Percentiles rank a stretch among this genome's conserved stretches.
phyloP scores from a whole-genome alignment of 35 echinoderm and acorn worm genomes.

The Strongylocentrotus purpuratus region DNA sequence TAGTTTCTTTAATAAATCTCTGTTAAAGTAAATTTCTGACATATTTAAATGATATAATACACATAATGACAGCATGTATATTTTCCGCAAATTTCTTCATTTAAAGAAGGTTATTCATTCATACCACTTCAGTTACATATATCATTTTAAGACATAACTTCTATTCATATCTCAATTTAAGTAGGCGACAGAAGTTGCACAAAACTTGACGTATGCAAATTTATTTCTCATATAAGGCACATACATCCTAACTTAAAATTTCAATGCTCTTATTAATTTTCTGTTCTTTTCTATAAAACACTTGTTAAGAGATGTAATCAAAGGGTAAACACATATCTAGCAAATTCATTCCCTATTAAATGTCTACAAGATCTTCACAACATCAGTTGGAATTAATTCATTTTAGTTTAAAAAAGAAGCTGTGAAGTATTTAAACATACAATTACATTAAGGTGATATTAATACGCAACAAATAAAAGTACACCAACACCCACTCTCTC shows the following conservation, averaged over 20 bases:
- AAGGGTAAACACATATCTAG: no score
- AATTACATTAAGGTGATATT: neutral
- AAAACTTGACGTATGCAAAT: neutral
- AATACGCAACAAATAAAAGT: neutral
- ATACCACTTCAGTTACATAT: neutral
- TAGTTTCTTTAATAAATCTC: neutral
- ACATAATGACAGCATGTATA: neutral
- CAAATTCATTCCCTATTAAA: neutral
- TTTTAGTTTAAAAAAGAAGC: neutral
- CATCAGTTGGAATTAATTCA: neutral
- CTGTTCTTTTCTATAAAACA: neutral
- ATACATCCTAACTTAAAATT: neutral
- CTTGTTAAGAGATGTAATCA: no score
- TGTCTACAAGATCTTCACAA: neutral
- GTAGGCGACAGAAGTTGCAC: neutral
- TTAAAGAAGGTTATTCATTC: neutral
- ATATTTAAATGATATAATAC: neutral
- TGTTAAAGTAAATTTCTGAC: conserved; percentile 13
- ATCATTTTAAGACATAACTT: neutral
- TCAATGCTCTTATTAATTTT: neutral
- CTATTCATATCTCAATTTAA: neutral
- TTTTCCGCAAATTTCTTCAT: neutral
- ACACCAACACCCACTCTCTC: neutral
- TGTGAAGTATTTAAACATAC: neutral
- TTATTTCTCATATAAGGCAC: neutral